Evolutionary conservation across 2,797 vertebrate species (phyloP), one percentile per base, ranked within the genome.

Genomic region (Lophius americanus): DNA sequence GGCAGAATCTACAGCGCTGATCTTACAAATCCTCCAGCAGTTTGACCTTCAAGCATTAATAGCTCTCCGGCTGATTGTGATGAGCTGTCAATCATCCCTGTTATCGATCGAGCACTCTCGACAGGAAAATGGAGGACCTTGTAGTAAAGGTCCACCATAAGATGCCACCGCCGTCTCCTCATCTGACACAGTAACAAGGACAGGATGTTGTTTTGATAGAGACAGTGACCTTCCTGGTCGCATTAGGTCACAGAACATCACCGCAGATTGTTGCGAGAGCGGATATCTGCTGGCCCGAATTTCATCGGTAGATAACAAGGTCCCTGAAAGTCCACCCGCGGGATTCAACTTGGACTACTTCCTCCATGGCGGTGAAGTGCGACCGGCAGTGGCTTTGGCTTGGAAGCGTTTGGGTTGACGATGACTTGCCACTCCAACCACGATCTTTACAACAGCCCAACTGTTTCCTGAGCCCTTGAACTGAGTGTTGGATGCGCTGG

Each of bases 171-270:
- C 4, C 7, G 46, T 2, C 36, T 58, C 58, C 57, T 49, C 39
- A 35, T 57, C 60, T 72, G 63, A 78, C 78, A 68, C 36, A 58
- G 51, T 49, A 64, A 61, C 73, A 76, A 52, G 11, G 9, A 53
- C 37, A 74, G 63, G 79, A 78, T 70, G 73, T 68, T 74, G 68
- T 55, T 61, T 64, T 65, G 54, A 80, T 59, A 57, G 37, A 58
- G 69, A 44, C 54, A 13, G 38, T 55, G 71, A 69, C 51, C 74
- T 36, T 32, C 8, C 7, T 13, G 61, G 64, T 73, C 70, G 35
- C 3, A 6, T 39, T 9, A 41, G 33, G 48, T 56, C 32, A 49
- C 36, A 42, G 12, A 1, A 12, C 35, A 44, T 35, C 49, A 6
- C 6, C 14, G 5, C 46, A 14, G 5, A 2, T n/a, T n/a, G 46